These are phyloP conservation scores for Diploptera punctata DNA, from an alignment of 2,888 invertebrate species.

Conservation along the genomic window DNA sequence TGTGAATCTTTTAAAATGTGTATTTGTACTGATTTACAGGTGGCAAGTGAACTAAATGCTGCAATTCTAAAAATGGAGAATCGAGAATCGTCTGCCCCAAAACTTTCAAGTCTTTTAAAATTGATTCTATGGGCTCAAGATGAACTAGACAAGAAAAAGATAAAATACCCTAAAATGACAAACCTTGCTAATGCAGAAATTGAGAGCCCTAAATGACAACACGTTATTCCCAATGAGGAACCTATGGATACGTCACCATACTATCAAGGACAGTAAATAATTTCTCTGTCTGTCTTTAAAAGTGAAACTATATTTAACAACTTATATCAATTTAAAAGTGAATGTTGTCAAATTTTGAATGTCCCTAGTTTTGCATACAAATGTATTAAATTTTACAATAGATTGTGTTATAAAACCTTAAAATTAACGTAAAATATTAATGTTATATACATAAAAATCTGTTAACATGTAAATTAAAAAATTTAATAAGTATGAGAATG, in stretches of 20 bases:
- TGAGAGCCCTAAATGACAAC: slow-evolving; percentile 70
- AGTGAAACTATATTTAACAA: no score
- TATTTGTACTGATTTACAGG: slow-evolving; percentile 59
- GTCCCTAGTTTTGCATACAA: no score
- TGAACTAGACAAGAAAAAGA: slow-evolving; percentile 91
- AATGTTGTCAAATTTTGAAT: no score
- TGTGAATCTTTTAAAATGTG: no score
- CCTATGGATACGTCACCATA: slow-evolving; percentile 31
- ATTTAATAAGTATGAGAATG: no score
- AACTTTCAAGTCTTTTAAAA: slow-evolving; percentile 89
- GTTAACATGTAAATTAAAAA: no score
- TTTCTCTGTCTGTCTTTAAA: no score
- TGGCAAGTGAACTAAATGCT: slow-evolving; percentile 96
- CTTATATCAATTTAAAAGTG: no score
- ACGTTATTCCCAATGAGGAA: slow-evolving; percentile 24
- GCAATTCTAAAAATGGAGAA: slow-evolving; percentile 96
- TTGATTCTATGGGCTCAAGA: slow-evolving; percentile 96
- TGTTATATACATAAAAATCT: no score
- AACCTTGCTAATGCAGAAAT: slow-evolving; percentile 86
- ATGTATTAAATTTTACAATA: no score
- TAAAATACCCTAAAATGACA: slow-evolving; percentile 95
- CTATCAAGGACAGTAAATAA: slow-evolving; percentile 20
- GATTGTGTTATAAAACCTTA: no score
- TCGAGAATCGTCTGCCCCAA: slow-evolving; percentile 88
- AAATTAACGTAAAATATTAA: no score